Conservation (phyloP, 2,797 vertebrate species). For the Heliangelus exortis region DNA sequence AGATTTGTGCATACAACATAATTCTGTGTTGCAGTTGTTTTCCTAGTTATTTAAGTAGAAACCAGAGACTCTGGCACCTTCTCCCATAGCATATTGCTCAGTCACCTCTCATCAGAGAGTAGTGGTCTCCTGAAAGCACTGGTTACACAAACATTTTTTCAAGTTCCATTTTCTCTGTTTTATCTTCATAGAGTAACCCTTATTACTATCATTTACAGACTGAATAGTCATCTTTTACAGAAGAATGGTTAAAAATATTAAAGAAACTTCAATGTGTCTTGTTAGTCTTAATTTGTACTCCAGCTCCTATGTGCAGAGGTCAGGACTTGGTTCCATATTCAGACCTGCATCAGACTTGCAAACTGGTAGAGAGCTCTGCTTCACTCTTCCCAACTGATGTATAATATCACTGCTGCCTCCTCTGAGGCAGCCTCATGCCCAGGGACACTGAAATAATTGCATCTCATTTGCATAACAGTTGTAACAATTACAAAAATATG, state of each 20-base stretch:
- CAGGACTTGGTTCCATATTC: not conserved
- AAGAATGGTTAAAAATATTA: not conserved
- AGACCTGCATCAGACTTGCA: not conserved
- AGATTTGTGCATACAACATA: not conserved
- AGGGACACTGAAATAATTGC: not conserved
- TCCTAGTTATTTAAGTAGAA: not conserved
- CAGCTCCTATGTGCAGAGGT: not conserved
- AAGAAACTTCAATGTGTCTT: not conserved
- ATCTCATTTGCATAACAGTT: not conserved
- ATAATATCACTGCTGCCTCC: not conserved
- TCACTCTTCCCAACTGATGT: not conserved
- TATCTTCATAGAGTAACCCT: not conserved
- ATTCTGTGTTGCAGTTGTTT: not conserved
- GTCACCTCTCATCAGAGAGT: not conserved
- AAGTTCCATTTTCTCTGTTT: not conserved
- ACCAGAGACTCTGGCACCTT: not conserved
- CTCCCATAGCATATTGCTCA: not conserved
- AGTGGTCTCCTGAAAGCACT: not conserved
- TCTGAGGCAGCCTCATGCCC: not conserved
- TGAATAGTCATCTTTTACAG: not conserved
- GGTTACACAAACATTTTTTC: not conserved
- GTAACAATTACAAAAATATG: not conserved
- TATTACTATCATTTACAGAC: not conserved
- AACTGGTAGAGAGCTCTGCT: not conserved
- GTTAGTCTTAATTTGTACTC: not conserved